These are phyloP conservation scores for Pachydiplax longipennis DNA, from an alignment of 2,888 invertebrate species.

Conservation along the genomic window DNA sequence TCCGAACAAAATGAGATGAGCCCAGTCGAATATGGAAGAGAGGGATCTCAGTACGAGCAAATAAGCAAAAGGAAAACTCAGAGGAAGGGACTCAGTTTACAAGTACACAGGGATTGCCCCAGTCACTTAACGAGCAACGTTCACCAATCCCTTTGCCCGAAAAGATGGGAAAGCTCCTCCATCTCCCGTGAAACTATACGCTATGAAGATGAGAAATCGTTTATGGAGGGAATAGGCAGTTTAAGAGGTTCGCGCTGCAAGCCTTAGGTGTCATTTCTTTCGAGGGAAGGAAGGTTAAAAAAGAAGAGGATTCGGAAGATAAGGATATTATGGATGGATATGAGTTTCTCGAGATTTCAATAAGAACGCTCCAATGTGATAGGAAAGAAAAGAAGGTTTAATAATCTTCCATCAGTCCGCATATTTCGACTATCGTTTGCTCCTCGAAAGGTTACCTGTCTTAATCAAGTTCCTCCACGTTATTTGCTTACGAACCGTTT, in stretches of 20 bases:
- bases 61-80: neutral
- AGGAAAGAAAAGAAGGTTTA: neutral
- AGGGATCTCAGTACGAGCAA: neutral
- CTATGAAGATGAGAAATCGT: too few relatives aligned
- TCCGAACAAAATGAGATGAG: neutral
- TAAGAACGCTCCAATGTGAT: neutral
- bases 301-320: neutral
- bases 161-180: neutral
- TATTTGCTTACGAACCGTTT: neutral
- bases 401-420: neutral
- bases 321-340: neutral
- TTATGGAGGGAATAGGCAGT: too few relatives aligned
- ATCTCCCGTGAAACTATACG: neutral
- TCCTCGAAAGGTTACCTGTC: neutral
- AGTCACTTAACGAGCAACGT: neutral
- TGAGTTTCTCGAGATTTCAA: neutral
- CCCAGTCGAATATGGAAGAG: neutral
- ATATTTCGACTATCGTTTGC: too few relatives aligned
- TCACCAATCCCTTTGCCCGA: neutral
- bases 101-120: neutral
- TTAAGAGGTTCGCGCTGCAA: too few relatives aligned
- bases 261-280: neutral
- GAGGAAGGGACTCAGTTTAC: neutral
- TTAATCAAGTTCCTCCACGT: neutral
- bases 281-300: neutral